Percentiles rank a stretch among this genome's conserved stretches.
Evolutionary conservation across 2,797 vertebrate species (phyloP).

Genomic region (Hozukius guyotensis): DNA sequence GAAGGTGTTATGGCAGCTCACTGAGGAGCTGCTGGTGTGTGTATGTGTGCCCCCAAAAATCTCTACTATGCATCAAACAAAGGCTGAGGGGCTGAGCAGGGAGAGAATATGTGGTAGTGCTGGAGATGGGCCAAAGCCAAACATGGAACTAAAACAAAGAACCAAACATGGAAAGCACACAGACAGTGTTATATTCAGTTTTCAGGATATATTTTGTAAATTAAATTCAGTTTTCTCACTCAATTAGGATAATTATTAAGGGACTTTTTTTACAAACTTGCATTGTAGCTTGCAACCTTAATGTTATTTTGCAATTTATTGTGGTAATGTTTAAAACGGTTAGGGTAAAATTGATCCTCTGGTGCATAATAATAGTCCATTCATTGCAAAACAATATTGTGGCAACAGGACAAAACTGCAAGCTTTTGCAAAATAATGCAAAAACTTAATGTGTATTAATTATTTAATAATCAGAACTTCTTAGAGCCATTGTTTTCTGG

Average conservation of each 20-base stretch:
- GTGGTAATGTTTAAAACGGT: background rate
- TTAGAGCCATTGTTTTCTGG: background rate
- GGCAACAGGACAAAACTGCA: background rate
- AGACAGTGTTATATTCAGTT: background rate
- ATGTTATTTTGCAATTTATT: background rate
- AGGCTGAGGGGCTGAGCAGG: constrained; percentile 1
- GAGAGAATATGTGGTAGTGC: background rate
- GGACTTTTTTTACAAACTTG: background rate
- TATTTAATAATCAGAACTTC: background rate
- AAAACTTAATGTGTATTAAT: background rate
- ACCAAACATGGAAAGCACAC: background rate
- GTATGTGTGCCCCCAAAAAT: background rate
- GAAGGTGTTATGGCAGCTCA: constrained; percentile 21
- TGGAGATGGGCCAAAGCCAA: constrained; percentile 21
- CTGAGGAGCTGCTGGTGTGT: constrained; percentile 7
- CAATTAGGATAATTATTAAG: background rate
- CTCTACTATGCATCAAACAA: constrained; percentile 33
- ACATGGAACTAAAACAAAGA: constrained; percentile 12
- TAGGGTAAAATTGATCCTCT: background rate
- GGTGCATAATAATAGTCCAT: background rate
- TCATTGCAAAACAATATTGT: background rate
- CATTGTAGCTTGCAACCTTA: background rate
- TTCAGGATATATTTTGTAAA: background rate
- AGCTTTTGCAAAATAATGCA: background rate
- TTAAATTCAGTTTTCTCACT: background rate